Evolutionary conservation across 1,140 invertebrate species (phyloP).

Genomic region (Vanessa tameamea): DNA sequence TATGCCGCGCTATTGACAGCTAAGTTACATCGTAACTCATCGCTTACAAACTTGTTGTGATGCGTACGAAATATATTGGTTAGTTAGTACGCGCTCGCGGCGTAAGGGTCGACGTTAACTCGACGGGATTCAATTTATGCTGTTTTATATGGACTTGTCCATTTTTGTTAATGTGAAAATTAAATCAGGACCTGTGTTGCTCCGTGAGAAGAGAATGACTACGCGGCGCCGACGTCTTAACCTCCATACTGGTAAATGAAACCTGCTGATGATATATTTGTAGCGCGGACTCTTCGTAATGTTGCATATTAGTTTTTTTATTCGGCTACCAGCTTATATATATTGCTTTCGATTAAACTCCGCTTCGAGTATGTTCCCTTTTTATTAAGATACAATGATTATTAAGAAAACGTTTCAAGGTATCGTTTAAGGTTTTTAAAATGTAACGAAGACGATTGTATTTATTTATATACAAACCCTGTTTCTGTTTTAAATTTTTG

Average conservation of each 20-base stretch:
- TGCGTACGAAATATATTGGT: slow-evolving; percentile 64
- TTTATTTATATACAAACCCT: neutral
- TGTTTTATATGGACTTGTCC: slow-evolving; percentile 70
- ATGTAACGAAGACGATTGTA: neutral
- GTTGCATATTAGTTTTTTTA: neutral
- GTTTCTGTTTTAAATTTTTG: neutral
- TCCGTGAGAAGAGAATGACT: slow-evolving; percentile 32
- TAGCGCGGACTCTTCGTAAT: slow-evolving; percentile 22
- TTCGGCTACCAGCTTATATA: neutral
- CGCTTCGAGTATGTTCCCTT: neutral
- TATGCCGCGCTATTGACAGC: slow-evolving; percentile 71
- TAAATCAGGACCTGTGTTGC: slow-evolving; percentile 55
- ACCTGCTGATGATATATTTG: slow-evolving; percentile 21
- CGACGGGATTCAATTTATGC: slow-evolving; percentile 71
- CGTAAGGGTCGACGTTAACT: slow-evolving; percentile 45
- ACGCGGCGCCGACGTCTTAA: slow-evolving; percentile 28
- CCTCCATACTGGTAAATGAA: slow-evolving; percentile 16
- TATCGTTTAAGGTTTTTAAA: neutral
- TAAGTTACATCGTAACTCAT: slow-evolving; percentile 62
- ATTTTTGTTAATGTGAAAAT: slow-evolving; percentile 76
- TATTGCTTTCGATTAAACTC: neutral
- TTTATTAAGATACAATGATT: neutral
- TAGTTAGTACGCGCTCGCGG: slow-evolving; percentile 37
- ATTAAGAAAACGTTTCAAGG: neutral
- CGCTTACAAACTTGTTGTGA: slow-evolving; percentile 49